Evolutionary conservation across 2,888 invertebrate genomes (phyloP).

Genomic region (Folsomia manolachei): DNA sequence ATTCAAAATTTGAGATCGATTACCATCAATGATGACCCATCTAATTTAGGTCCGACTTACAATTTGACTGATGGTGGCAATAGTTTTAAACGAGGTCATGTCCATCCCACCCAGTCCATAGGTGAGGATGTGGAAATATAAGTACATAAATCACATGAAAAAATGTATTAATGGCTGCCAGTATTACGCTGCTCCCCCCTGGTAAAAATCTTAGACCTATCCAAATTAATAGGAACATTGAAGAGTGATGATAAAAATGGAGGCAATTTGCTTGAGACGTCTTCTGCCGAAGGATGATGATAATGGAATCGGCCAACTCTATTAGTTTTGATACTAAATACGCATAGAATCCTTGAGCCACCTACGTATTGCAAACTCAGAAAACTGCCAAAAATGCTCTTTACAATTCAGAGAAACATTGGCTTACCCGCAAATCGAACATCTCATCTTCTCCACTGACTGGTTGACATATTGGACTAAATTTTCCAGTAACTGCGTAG

Average conservation of each 20-base stretch:
- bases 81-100: neutral
- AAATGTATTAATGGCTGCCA: constrained; percentile 11
- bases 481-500: neutral
- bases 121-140: neutral
- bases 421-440: neutral
- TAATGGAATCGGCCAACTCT: constrained; percentile 5
- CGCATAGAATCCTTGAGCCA: constrained; percentile 5
- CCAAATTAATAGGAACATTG: constrained; percentile 8
- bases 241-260: constrained; percentile 14
- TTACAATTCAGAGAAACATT: too few relatives aligned
- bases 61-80: constrained; percentile 5
- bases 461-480: neutral
- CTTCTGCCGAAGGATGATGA: constrained; percentile 3
- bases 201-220: constrained; percentile 4
- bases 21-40: too few relatives aligned
- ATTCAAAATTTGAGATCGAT: neutral
- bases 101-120: neutral
- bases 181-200: constrained; percentile 5
- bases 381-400: neutral
- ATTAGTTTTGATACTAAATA: constrained; percentile 9
- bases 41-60: too few relatives aligned
- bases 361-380: neutral
- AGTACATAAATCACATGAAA: constrained; percentile 3
- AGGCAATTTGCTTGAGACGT: neutral
- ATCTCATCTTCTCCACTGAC: neutral